These are phyloP conservation scores for Vulpes ferrilata DNA, from an alignment of 2,113 vertebrate genomes.

Conservation along the genomic window DNA sequence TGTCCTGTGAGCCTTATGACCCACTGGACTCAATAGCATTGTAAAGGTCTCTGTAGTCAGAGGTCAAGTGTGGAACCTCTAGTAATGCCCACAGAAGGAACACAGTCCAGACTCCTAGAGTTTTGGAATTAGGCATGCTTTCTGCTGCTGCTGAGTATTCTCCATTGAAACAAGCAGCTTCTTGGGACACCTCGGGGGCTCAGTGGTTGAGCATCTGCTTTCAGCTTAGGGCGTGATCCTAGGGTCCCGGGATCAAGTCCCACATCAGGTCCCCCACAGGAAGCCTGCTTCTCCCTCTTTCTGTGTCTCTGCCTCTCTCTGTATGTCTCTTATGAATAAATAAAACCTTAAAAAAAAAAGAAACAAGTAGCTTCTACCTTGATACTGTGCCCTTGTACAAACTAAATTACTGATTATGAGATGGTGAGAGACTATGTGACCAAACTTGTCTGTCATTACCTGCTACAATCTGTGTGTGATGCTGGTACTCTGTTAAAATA, in stretches of 20 bases:
- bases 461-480: not conserved
- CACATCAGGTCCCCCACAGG: too few relatives aligned
- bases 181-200: not conserved
- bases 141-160: not conserved
- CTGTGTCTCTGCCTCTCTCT: too few relatives aligned
- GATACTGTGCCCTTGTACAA: not conserved
- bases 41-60: not conserved
- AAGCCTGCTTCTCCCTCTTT: too few relatives aligned
- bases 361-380: not conserved
- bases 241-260: too few relatives aligned
- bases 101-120: not conserved
- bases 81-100: not conserved
- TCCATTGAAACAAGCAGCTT: not conserved
- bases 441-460: not conserved
- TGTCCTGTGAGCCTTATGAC: not conserved
- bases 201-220: too few relatives aligned
- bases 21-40: not conserved
- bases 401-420: not conserved
- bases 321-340: too few relatives aligned
- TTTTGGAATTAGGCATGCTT: not conserved
- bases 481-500: not conserved
- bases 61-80: not conserved
- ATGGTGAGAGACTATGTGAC: not conserved
- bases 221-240: too few relatives aligned
- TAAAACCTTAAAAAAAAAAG: too few relatives aligned